Percentiles rank a stretch among this genome's conserved stretches.
Conservation (phyloP, 2,113 vertebrate genomes). For the Microcebus jonahi region DNA sequence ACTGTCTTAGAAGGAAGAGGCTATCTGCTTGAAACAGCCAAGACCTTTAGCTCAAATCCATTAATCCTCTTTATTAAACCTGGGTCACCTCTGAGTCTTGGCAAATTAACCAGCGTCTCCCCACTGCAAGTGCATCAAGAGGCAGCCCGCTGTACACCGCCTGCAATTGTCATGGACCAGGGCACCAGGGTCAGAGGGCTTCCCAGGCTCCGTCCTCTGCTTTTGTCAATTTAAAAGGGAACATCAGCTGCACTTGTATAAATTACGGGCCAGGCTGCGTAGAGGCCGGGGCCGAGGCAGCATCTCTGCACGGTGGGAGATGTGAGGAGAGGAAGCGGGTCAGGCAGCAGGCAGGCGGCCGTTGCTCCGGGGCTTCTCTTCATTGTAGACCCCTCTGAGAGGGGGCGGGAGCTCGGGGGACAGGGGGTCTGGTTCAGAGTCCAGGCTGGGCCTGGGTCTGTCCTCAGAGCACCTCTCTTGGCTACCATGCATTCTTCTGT, state of each 20-base stretch:
- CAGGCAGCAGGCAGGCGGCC: fast-evolving
- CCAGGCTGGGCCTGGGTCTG: not conserved
- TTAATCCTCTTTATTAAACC: constrained; percentile 92
- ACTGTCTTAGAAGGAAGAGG: constrained; percentile 84
- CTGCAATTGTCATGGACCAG: constrained; percentile 86
- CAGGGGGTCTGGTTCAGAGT: not conserved
- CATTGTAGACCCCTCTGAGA: not conserved
- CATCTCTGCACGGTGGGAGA: not conserved
- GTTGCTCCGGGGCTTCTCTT: fast-evolving
- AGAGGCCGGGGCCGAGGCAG: fast-evolving
- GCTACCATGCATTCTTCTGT: not conserved
- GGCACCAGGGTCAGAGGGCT: constrained; percentile 83
- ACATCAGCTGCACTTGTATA: constrained; percentile 82
- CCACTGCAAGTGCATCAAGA: constrained; percentile 86
- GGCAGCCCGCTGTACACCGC: constrained; percentile 66
- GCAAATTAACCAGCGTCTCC: constrained; percentile 89
- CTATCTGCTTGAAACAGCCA: constrained; percentile 88
- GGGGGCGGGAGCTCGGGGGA: fast-evolving
- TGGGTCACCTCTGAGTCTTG: constrained; percentile 88
- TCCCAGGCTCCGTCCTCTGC: constrained; percentile 80
- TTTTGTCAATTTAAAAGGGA: constrained; percentile 87
- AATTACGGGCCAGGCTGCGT: constrained; percentile 72
- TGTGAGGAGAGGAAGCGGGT: not conserved
- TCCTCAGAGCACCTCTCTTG: not conserved
- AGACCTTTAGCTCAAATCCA: constrained; percentile 91